These are phyloP conservation scores for Coregonus sp. DNA, from an alignment of 2,797 vertebrate species.

Conservation along the genomic window DNA sequence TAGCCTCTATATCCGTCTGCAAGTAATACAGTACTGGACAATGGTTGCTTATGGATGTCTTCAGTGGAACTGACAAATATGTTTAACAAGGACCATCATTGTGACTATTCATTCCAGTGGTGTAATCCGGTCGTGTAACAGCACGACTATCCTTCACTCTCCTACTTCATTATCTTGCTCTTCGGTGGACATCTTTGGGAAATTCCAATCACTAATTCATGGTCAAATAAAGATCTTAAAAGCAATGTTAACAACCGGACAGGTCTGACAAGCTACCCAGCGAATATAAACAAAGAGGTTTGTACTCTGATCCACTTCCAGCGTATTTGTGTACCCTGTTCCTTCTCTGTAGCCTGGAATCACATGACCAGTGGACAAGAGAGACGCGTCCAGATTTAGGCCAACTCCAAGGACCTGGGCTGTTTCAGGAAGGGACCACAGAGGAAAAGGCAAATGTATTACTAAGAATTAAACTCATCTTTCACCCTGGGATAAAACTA, in stretches of 20 bases:
- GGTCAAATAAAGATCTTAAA: background rate
- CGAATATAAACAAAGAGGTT: background rate
- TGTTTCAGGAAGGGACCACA: slow-evolving; percentile 8
- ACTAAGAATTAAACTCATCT: background rate
- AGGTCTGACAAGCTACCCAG: background rate
- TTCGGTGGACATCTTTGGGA: background rate
- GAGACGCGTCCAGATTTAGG: slow-evolving; percentile 6
- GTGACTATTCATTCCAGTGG: background rate
- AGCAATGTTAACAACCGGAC: background rate
- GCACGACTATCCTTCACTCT: background rate
- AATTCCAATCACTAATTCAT: background rate
- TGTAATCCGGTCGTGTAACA: background rate
- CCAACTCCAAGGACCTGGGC: background rate
- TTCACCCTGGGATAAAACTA: background rate
- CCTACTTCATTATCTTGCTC: background rate
- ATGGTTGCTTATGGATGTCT: background rate
- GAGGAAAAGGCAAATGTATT: slow-evolving; percentile 42
- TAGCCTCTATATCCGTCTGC: background rate
- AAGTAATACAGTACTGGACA: background rate
- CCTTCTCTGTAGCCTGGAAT: background rate
- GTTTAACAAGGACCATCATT: background rate
- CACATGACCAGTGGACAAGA: background rate
- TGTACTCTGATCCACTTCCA: background rate
- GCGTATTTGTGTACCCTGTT: background rate
- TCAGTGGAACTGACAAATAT: background rate